These are phyloP conservation scores for Dicrostonyx torquatus DNA, from an alignment of 2,797 vertebrate genomes.

Conservation along the genomic window DNA sequence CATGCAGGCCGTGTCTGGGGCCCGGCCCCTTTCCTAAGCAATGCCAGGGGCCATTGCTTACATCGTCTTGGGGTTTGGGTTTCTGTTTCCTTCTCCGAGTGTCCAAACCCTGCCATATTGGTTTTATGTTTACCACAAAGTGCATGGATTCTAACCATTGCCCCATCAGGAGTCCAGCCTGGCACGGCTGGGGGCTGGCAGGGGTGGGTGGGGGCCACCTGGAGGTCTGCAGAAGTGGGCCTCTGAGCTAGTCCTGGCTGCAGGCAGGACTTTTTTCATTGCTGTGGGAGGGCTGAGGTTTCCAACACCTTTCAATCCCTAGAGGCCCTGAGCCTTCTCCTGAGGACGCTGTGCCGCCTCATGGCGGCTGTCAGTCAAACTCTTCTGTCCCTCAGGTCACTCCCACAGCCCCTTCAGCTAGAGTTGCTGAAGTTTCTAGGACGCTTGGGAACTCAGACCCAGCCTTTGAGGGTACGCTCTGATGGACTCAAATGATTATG, in stretches of 20 bases:
- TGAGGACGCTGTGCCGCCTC: not conserved
- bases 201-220: too few relatives aligned
- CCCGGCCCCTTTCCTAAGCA: not conserved
- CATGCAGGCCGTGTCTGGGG: rapidly evolving
- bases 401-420: not conserved
- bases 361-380: not conserved
- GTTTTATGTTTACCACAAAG: not conserved
- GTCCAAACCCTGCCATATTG: rapidly evolving
- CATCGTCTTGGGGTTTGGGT: not conserved
- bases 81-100: not conserved
- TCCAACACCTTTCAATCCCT: not conserved
- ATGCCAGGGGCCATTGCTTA: rapidly evolving
- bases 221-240: not conserved
- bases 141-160: not conserved
- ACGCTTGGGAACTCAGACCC: not conserved
- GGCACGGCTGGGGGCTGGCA: not conserved
- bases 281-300: not conserved
- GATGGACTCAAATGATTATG: not conserved
- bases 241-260: not conserved
- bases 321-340: not conserved
- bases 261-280: not conserved
- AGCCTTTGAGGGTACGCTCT: not conserved
- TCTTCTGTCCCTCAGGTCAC: too few relatives aligned
- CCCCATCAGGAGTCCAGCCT: not conserved
- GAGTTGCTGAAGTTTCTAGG: not conserved